Evolutionary conservation across 2,797 vertebrate genomes (phyloP).

Genomic region (Schizopygopsis malacanthus): DNA sequence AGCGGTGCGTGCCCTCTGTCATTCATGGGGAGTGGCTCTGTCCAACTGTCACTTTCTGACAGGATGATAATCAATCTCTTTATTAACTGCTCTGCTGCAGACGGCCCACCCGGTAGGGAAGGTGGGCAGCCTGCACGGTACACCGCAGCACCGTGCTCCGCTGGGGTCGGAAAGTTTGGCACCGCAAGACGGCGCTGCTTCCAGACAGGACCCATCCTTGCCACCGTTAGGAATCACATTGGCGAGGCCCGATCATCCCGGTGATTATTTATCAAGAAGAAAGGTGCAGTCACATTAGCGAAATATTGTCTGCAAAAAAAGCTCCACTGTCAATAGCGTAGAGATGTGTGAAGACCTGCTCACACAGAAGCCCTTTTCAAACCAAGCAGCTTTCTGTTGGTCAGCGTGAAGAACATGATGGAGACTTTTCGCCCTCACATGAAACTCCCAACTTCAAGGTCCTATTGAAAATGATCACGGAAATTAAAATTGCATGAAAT

Average conservation of each 20-base stretch:
- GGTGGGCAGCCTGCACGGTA: slow-evolving; percentile 71
- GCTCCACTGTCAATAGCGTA: background rate
- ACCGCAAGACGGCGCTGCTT: slow-evolving; percentile 46
- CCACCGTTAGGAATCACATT: slow-evolving; percentile 68
- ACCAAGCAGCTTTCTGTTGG: background rate
- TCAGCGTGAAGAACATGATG: background rate
- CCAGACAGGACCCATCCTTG: slow-evolving; percentile 56
- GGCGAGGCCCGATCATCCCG: slow-evolving; percentile 53
- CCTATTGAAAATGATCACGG: background rate
- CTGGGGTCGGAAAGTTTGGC: slow-evolving; percentile 59
- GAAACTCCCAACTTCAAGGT: background rate
- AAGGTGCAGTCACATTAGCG: slow-evolving; percentile 38
- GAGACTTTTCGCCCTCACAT: background rate
- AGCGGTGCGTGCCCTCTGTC: slow-evolving; percentile 92
- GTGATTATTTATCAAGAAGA: slow-evolving; percentile 76
- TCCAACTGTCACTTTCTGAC: slow-evolving; percentile 97
- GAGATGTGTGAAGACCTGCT: background rate
- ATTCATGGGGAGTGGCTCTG: slow-evolving; percentile 90
- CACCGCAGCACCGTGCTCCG: slow-evolving; percentile 68
- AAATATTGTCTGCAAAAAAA: slow-evolving; percentile 61
- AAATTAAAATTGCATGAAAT: background rate
- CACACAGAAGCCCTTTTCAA: background rate
- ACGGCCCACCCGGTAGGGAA: slow-evolving; percentile 66
- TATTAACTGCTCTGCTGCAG: slow-evolving; percentile 94
- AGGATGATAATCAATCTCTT: slow-evolving; percentile 98